phyloP scores from a whole-genome alignment of 2,797 vertebrate species.

The Myotis myotis region DNA sequence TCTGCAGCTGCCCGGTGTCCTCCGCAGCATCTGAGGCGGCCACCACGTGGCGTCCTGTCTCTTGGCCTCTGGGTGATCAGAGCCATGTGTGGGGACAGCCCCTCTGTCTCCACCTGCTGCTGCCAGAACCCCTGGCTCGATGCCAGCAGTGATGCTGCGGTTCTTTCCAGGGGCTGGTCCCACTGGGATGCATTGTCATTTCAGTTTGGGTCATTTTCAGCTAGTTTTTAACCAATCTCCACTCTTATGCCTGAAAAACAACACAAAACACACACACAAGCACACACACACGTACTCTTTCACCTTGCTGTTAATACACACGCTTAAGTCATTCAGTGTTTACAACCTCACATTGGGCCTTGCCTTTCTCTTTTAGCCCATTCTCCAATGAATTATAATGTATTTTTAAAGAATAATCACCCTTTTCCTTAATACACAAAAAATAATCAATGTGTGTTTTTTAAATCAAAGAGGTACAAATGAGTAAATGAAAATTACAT shows the following conservation, averaged over 20 bases:
- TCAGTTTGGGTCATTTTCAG: neutral
- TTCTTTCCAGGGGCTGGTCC: neutral
- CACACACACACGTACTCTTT: neutral
- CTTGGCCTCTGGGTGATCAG: neutral
- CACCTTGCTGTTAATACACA: neutral
- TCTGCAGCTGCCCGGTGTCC: neutral
- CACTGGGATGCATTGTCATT: neutral
- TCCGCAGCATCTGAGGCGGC: neutral
- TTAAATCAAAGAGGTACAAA: constrained; percentile 20
- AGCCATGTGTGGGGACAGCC: neutral
- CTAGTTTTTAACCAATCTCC: neutral
- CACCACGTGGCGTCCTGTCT: neutral
- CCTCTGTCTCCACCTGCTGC: neutral
- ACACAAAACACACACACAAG: too few species aligned
- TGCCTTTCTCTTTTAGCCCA: neutral
- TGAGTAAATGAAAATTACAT: neutral
- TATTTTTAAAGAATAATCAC: constrained; percentile 23
- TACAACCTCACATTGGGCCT: neutral
- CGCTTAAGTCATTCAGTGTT: too few species aligned
- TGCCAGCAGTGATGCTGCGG: neutral
- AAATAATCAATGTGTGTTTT: neutral
- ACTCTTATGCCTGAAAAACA: neutral
- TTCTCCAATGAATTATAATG: neutral
- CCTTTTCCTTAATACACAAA: neutral
- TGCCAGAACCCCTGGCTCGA: neutral